Conservation (phyloP, 2,888 invertebrate species). For the Rhagonycha lutea region DNA sequence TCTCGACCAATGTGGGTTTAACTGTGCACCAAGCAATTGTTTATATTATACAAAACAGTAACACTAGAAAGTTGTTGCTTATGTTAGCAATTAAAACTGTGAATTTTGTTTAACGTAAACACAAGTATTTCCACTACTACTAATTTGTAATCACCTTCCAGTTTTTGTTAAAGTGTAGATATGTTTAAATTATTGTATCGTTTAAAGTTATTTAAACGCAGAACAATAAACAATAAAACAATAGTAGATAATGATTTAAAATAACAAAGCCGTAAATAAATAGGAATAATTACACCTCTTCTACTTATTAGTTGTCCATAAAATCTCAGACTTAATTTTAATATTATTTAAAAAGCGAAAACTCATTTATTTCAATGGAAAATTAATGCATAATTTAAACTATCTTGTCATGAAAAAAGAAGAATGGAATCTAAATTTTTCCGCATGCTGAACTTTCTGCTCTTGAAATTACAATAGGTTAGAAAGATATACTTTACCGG, state of each 20-base stretch:
- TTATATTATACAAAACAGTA: neutral
- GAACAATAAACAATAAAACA: neutral
- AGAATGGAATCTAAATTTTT: conserved; percentile 4
- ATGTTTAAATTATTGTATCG: neutral
- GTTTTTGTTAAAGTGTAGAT: neutral
- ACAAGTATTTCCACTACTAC: neutral
- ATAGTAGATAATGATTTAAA: neutral
- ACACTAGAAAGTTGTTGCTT: conserved; percentile 1
- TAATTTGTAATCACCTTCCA: neutral
- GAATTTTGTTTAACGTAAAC: neutral
- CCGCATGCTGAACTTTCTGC: conserved; percentile 1
- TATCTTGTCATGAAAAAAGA: conserved; percentile 1
- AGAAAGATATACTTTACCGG: neutral
- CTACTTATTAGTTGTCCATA: neutral
- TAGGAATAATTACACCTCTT: neutral
- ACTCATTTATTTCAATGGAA: conserved; percentile 1
- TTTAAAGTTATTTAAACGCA: neutral
- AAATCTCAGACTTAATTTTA: neutral
- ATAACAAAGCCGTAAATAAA: neutral
- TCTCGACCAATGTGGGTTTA: neutral
- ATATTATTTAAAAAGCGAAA: neutral
- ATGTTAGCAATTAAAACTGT: neutral
- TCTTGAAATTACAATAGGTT: neutral
- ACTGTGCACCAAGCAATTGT: neutral
- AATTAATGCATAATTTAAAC: conserved; percentile 1